These are phyloP conservation scores for Coturnix japonica DNA, from an alignment of 2,113 vertebrate genomes.

Conservation along the genomic window DNA sequence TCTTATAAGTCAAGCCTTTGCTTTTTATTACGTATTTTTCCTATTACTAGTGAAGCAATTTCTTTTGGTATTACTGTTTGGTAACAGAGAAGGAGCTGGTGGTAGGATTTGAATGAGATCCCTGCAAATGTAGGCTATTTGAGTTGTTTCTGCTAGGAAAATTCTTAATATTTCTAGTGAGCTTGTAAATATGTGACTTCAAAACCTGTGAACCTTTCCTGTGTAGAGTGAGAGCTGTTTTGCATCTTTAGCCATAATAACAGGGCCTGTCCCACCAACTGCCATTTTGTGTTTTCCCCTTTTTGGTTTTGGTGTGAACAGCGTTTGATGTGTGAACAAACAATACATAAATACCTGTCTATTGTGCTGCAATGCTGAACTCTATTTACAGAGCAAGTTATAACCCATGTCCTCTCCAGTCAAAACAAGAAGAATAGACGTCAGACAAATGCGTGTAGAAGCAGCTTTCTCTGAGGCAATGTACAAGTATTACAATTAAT, in stretches of 20 bases:
- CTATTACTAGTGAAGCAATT: background rate
- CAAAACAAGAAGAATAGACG: conserved; percentile 51
- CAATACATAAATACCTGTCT: conserved; percentile 3
- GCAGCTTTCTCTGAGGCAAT: conserved; percentile 55
- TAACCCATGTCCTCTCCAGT: conserved; percentile 41
- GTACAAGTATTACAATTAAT: conserved; percentile 42
- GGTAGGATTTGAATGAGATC: background rate
- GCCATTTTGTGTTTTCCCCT: background rate
- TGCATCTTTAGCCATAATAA: background rate
- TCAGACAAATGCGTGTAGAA: background rate
- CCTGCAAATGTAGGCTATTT: background rate
- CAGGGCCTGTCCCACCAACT: background rate
- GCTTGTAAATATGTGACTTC: background rate
- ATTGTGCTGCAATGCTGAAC: background rate
- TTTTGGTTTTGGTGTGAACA: background rate
- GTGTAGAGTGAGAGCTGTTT: background rate
- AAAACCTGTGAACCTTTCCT: background rate
- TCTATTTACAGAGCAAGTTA: conserved; percentile 32
- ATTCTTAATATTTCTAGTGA: background rate
- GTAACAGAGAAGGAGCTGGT: background rate
- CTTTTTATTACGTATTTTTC: background rate
- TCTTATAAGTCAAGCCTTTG: background rate
- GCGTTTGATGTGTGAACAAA: background rate
- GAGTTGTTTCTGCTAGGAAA: background rate
- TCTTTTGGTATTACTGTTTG: background rate